Conservation (phyloP, 2,797 vertebrate genomes). For the Microctenopoma steveboyesi region DNA sequence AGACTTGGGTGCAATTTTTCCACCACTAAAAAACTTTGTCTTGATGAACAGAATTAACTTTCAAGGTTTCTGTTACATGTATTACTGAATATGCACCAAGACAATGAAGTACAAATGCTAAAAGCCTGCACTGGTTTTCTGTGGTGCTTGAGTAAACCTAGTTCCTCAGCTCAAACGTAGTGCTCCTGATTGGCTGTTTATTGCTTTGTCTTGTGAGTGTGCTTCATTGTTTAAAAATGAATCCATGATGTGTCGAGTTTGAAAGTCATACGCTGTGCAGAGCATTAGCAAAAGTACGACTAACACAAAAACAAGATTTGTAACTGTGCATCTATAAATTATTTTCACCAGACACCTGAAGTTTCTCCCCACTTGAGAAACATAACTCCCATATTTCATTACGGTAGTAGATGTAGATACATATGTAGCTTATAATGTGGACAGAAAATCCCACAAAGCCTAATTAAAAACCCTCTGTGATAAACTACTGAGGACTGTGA, state of each 20-base stretch:
- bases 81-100: too few relatives aligned
- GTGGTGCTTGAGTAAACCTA: too few relatives aligned
- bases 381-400: not conserved
- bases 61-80: too few relatives aligned
- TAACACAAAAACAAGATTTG: not conserved
- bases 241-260: not conserved
- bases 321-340: not conserved
- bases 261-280: not conserved
- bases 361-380: not conserved
- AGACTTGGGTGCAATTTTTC: too few relatives aligned
- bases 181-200: too few relatives aligned
- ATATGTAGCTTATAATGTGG: not conserved
- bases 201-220: not conserved
- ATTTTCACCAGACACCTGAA: not conserved
- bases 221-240: conserved; percentile 7
- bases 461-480: conserved; percentile 17
- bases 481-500: not conserved
- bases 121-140: too few relatives aligned
- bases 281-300: not conserved
- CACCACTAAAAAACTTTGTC: too few relatives aligned
- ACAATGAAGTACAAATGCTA: too few relatives aligned
- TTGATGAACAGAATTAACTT: too few relatives aligned
- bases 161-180: too few relatives aligned
- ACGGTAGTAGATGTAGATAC: not conserved
- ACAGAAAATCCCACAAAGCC: conserved; percentile 19